Evolutionary conservation across 1,140 invertebrate species (phyloP), one percentile per base, ranked within the genome.

Genomic region (Drosophila biarmipes): DNA sequence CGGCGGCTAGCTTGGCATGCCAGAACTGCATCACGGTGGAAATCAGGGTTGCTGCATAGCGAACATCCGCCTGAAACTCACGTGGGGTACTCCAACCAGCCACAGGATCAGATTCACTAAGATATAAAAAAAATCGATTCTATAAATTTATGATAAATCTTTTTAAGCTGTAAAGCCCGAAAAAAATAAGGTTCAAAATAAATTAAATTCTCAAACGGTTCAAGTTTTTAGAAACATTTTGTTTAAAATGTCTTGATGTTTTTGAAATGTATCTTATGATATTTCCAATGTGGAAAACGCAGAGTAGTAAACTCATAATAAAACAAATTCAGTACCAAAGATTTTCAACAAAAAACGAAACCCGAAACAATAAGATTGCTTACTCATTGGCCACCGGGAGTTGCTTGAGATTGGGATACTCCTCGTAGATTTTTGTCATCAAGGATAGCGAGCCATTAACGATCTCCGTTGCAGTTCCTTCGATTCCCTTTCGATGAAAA

Each of bases 71-170:
- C 42, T 93, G 90, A 74, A 93, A 93, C 12, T 81, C 77, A 24
- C 90, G 81, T 1, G 82, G 82, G 11, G 85, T 90, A 37, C 92
- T 93, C 93, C 93, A 94, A 27, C 90, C 92, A 6, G 91, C 86
- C 31, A 93, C 73, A 5, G 93, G 92, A 86, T 94, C 93, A 0
- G 93, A 92, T 77, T 93, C 93, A 69, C 93, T 93, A 77, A 75
- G 2, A 38, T 6, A 17, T 15, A 2, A 8, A 8, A 4, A 24
- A 10, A 6, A n/a, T 37, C 12, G 7, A 7, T 15, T n/a, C 37
- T n/a, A n/a, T 38, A 7, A 6, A n/a, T n/a, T 38, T 42, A n/a
- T 17, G n/a, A 15, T 3, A 42, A 17, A 4, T 42, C 2, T 10
- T 17, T 17, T 10, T 8, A 40, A 40, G 15, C 6, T 2, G 7